phyloP scores from a whole-genome alignment of 2,797 vertebrate genomes.

The Tinamus major region DNA sequence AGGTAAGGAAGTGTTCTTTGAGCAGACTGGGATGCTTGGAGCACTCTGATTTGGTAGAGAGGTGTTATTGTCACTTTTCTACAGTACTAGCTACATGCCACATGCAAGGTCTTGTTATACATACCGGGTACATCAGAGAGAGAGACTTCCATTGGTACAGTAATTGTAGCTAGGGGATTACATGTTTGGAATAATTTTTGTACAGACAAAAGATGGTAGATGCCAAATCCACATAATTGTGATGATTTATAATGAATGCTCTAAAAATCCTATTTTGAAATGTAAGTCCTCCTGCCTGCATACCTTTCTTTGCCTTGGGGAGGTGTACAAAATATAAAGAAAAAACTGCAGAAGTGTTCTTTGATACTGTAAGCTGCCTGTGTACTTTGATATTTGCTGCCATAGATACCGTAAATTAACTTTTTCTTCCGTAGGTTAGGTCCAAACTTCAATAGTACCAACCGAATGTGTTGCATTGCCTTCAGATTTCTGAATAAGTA shows the following conservation, averaged over 20 bases:
- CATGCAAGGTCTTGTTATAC: not conserved
- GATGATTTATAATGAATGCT: not conserved
- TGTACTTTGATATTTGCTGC: not conserved
- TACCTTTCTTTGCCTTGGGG: not conserved
- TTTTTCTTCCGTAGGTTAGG: not conserved
- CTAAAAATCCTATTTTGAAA: not conserved
- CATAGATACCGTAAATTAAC: not conserved
- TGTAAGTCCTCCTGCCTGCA: not conserved
- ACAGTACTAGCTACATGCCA: fast-evolving
- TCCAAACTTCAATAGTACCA: not conserved
- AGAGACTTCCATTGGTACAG: not conserved
- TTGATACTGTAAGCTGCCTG: not conserved
- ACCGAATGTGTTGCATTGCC: not conserved
- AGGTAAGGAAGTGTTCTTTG: not conserved
- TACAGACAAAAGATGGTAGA: not conserved
- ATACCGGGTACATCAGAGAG: fast-evolving
- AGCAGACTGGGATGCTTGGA: not conserved
- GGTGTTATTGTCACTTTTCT: not conserved
- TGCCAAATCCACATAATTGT: not conserved
- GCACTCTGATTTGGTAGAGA: not conserved
- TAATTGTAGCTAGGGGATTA: not conserved
- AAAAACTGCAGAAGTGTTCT: not conserved
- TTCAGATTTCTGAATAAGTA: not conserved
- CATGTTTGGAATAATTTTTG: not conserved
- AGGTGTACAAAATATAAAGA: not conserved